Conservation (phyloP, 1,140 invertebrate genomes). For the Solenopsis fugax region DNA sequence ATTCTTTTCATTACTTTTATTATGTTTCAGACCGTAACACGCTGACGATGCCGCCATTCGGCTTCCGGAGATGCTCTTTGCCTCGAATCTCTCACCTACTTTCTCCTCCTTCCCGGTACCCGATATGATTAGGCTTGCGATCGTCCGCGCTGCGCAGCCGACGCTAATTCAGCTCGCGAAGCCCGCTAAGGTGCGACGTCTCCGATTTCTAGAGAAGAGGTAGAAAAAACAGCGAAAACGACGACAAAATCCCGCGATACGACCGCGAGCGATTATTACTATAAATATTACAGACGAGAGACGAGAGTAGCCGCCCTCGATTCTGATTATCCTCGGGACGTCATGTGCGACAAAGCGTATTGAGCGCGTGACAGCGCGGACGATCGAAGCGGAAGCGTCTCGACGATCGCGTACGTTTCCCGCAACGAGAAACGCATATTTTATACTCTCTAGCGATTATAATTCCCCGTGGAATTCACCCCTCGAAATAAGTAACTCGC, state of each 20-base stretch:
- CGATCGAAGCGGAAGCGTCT: constrained; percentile 58
- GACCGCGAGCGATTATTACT: constrained; percentile 72
- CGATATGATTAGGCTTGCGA: constrained; percentile 50
- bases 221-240: constrained; percentile 86
- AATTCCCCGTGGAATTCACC: constrained; percentile 4
- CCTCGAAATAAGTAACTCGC: constrained; percentile 56
- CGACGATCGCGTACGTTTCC: constrained; percentile 29
- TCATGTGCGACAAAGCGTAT: constrained; percentile 54
- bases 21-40: constrained; percentile 83
- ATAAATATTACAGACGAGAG: constrained; percentile 76
- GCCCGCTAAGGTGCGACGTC: constrained; percentile 33
- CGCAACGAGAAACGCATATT: constrained; percentile 39
- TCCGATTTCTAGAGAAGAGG: constrained; percentile 84
- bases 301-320: constrained; percentile 64
- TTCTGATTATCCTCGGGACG: constrained; percentile 70
- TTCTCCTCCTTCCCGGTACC: constrained; percentile 13
- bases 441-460: constrained; percentile 29
- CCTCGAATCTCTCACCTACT: constrained; percentile 31
- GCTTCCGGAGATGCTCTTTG: constrained; percentile 36
- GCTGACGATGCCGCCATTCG: constrained; percentile 71
- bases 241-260: constrained; percentile 80
- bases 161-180: constrained; percentile 64
- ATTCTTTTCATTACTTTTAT: constrained; percentile 82
- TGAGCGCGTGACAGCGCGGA: constrained; percentile 48
- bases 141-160: constrained; percentile 44